phyloP scores from a whole-genome alignment of 1,140 invertebrate species.

The Mactra quadrangularis region DNA sequence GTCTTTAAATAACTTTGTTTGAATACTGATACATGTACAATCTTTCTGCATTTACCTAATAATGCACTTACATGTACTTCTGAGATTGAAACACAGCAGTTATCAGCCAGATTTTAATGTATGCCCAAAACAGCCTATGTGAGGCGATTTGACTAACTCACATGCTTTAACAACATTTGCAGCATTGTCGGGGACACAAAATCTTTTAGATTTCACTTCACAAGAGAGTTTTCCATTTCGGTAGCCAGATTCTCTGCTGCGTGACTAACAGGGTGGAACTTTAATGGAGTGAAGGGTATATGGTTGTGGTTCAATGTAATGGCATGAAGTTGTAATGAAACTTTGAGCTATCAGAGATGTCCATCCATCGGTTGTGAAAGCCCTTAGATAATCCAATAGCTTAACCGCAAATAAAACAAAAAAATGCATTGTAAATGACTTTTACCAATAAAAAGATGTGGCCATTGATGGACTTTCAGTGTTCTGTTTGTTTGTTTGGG shows the following conservation, averaged over 20 bases:
- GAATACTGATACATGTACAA: conserved; percentile 32
- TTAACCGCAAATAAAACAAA: too few species aligned
- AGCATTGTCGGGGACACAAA: conserved; percentile 1
- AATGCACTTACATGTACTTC: conserved; percentile 31
- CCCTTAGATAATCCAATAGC: too few species aligned
- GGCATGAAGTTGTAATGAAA: conserved; percentile 30
- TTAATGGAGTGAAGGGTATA: conserved; percentile 1
- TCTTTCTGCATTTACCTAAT: conserved; percentile 22
- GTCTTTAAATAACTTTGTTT: conserved; percentile 42
- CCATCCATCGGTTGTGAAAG: conserved; percentile 28
- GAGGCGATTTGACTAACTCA: conserved; percentile 8
- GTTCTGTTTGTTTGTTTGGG: too few species aligned
- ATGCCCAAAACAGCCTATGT: conserved; percentile 11
- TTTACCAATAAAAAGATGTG: too few species aligned
- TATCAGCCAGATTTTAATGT: conserved; percentile 17
- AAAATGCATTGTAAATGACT: too few species aligned
- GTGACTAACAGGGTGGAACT: conserved; percentile 12
- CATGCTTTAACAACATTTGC: conserved; percentile 27
- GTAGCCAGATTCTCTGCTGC: conserved; percentile 15
- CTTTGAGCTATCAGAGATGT: conserved; percentile 13
- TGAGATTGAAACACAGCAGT: conserved; percentile 10
- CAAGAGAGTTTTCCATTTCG: background rate
- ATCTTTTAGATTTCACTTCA: conserved; percentile 13
- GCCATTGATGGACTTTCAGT: too few species aligned
- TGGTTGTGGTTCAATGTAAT: conserved; percentile 6